phyloP scores from a whole-genome alignment of 1,140 invertebrate genomes.

The Drosophila parvula region DNA sequence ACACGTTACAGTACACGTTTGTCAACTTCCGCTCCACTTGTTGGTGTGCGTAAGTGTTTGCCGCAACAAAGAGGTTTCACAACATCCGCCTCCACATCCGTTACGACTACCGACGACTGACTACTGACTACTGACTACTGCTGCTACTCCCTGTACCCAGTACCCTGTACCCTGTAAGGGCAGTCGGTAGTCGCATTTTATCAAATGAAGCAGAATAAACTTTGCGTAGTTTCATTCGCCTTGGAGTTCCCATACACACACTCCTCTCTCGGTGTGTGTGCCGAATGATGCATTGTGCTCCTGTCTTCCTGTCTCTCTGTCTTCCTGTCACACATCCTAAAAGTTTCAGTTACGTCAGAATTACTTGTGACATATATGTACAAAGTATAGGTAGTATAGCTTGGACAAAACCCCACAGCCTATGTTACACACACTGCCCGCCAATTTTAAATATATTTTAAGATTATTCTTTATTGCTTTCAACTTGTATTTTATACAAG shows the following conservation, averaged over 20 bases:
- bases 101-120: slow-evolving; percentile 6
- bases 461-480: neutral
- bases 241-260: slow-evolving; percentile 5
- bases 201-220: slow-evolving; percentile 57
- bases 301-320: slow-evolving; percentile 14
- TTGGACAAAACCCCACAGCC: neutral
- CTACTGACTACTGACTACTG: neutral
- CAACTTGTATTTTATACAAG: too few species aligned
- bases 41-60: slow-evolving; percentile 40
- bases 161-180: slow-evolving; percentile 2
- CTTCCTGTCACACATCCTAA: slow-evolving; percentile 32
- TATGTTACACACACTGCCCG: neutral
- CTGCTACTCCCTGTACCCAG: neutral
- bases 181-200: slow-evolving; percentile 27
- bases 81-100: slow-evolving; percentile 59
- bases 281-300: slow-evolving; percentile 33
- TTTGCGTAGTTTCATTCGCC: slow-evolving; percentile 40
- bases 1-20: slow-evolving; percentile 46
- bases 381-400: neutral
- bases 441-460: too few species aligned
- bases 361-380: slow-evolving; percentile 23
- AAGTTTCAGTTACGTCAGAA: slow-evolving; percentile 31
- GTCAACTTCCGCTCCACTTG: slow-evolving; percentile 63
- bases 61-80: slow-evolving; percentile 65
- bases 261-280: neutral